phyloP scores from a whole-genome alignment of 1,140 invertebrate genomes.

The Monomorium pharaonis region DNA sequence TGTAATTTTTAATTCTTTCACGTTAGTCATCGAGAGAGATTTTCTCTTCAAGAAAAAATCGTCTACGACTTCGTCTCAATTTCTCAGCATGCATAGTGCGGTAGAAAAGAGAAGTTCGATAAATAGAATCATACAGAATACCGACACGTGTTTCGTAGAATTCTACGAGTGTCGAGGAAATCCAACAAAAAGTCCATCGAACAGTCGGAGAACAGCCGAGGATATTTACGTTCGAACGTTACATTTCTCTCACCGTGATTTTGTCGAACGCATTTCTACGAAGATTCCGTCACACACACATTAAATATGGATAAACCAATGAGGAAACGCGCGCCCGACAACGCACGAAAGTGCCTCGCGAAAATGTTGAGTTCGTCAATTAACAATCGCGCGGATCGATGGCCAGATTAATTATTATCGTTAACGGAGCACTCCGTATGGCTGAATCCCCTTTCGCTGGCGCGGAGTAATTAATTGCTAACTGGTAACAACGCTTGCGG shows the following conservation, averaged over 20 bases:
- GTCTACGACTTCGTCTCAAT: neutral
- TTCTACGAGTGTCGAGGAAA: neutral
- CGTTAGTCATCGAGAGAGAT: neutral
- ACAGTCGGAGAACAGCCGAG: neutral
- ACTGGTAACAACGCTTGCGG: conserved; percentile 22
- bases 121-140: conserved; percentile 14
- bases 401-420: conserved; percentile 47
- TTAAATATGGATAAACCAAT: conserved; percentile 24
- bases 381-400: neutral
- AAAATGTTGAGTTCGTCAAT: conserved; percentile 22
- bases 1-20: neutral
- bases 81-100: neutral
- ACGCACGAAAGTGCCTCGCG: neutral
- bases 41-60: neutral
- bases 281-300: neutral
- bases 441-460: neutral
- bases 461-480: conserved; percentile 48
- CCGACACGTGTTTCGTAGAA: neutral
- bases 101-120: neutral
- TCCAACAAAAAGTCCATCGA: conserved; percentile 4
- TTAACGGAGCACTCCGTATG: conserved; percentile 3
- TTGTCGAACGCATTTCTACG: neutral
- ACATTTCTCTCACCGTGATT: neutral
- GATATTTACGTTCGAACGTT: conserved; percentile 3
- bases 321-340: neutral